Conservation (phyloP, 2,888 invertebrate genomes). For the Catocala nupta region DNA sequence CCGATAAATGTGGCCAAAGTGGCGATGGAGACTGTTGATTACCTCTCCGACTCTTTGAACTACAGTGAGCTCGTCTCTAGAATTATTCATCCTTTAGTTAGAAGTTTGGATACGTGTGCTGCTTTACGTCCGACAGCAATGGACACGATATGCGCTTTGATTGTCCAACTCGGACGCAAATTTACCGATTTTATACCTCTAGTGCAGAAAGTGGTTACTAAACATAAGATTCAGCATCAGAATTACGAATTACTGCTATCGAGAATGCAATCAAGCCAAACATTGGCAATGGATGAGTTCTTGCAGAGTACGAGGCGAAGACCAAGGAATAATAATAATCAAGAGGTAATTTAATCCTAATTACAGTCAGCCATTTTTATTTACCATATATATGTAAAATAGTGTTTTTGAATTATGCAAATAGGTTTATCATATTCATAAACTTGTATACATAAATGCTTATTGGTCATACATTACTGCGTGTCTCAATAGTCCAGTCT, state of each 20-base stretch:
- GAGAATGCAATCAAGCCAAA: conserved; percentile 85
- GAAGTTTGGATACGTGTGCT: conserved; percentile 93
- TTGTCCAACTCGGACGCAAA: conserved; percentile 95
- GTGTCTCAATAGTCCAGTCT: too few species aligned
- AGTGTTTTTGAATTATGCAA: too few species aligned
- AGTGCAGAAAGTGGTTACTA: conserved; percentile 93
- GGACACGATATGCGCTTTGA: conserved; percentile 96
- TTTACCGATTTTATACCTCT: conserved; percentile 97
- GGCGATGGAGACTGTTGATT: conserved; percentile 95
- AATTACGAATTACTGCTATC: conserved; percentile 93
- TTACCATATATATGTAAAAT: not conserved
- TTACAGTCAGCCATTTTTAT: not conserved
- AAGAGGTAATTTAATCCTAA: conserved; percentile 87
- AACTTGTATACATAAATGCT: too few species aligned
- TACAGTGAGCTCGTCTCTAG: conserved; percentile 97
- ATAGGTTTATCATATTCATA: too few species aligned
- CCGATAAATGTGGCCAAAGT: conserved; percentile 92
- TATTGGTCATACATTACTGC: too few species aligned
- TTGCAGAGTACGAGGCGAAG: conserved; percentile 88
- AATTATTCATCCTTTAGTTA: conserved; percentile 97
- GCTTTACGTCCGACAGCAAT: conserved; percentile 93
- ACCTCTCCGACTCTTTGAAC: conserved; percentile 95
- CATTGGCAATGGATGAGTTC: conserved; percentile 90
- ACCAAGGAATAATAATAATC: conserved; percentile 90
- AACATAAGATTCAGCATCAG: conserved; percentile 92